phyloP scores from a whole-genome alignment of 1,140 invertebrate species.

The Planococcus citri region DNA sequence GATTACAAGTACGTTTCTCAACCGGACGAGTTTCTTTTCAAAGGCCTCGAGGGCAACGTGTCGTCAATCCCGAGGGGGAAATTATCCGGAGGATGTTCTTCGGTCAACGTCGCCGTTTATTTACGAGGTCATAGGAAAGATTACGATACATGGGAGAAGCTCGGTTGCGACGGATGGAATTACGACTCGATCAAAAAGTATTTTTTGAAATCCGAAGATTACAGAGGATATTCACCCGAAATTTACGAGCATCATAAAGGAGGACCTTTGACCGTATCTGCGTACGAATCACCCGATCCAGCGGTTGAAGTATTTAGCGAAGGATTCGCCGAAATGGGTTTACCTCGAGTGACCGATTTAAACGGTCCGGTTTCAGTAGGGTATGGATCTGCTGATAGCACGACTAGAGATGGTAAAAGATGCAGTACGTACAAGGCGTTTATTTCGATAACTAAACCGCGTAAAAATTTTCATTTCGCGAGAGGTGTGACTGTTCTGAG shows the following conservation, averaged over 20 bases:
- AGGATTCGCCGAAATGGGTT: neutral
- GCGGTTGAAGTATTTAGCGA: neutral
- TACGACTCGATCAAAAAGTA: constrained; percentile 43
- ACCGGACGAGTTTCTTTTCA: constrained; percentile 20
- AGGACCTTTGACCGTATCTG: constrained; percentile 22
- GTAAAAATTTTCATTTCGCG: constrained; percentile 44
- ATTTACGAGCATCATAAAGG: neutral
- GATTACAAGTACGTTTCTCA: constrained; percentile 21
- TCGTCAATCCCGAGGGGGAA: constrained; percentile 36
- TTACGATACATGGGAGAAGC: constrained; percentile 50
- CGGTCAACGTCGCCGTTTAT: constrained; percentile 62
- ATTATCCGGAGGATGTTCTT: constrained; percentile 54
- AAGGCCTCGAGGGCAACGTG: constrained; percentile 26
- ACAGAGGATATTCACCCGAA: constrained; percentile 11
- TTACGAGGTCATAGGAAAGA: constrained; percentile 53
- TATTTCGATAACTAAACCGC: constrained; percentile 38
- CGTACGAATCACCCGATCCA: constrained; percentile 19
- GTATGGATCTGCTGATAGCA: constrained; percentile 41
- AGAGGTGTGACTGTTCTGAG: constrained; percentile 44
- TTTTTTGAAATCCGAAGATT: constrained; percentile 39
- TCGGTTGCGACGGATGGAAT: constrained; percentile 48
- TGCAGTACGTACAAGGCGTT: constrained; percentile 46
- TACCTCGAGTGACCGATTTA: constrained; percentile 12
- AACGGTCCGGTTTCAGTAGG: constrained; percentile 27
- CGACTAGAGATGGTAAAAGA: constrained; percentile 36